Conservation (phyloP, 2,888 invertebrate genomes). For the Stenotaenia linearis region DNA sequence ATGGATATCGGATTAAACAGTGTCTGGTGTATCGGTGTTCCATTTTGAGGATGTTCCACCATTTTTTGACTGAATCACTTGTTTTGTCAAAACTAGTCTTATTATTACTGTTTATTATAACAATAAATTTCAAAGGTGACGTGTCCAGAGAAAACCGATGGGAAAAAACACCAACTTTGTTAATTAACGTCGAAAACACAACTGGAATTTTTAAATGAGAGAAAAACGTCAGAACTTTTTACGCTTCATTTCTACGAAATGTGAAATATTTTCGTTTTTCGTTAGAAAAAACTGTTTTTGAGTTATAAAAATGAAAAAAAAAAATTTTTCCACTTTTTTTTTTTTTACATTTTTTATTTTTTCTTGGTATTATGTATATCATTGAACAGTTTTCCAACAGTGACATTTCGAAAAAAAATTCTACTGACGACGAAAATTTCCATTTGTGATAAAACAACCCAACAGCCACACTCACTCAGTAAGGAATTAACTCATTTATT, state of each 20-base stretch:
- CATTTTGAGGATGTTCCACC: neutral
- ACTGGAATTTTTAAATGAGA: neutral
- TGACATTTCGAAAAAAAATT: slow-evolving; percentile 17
- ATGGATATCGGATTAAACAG: slow-evolving; percentile 11
- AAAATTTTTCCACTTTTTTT: neutral
- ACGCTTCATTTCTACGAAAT: neutral
- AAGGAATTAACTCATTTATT: slow-evolving; percentile 24
- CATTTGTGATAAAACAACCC: slow-evolving; percentile 23
- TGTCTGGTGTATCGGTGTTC: slow-evolving; percentile 13
- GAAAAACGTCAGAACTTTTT: neutral
- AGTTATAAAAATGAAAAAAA: too few relatives aligned
- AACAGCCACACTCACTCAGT: slow-evolving; percentile 20
- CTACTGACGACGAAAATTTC: slow-evolving; percentile 2
- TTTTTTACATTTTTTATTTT: neutral
- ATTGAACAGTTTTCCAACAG: slow-evolving; percentile 6
- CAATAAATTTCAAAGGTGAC: neutral
- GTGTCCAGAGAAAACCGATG: neutral
- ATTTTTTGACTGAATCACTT: slow-evolving; percentile 7
- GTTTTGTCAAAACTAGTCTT: neutral
- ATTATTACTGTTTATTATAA: neutral
- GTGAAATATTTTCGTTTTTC: too few relatives aligned
- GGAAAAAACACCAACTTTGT: neutral
- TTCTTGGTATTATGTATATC: neutral
- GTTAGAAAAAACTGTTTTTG: too few relatives aligned
- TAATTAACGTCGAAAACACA: neutral